Base-by-base conservation (phyloP, 2,888 invertebrate genomes). In the Aethes cnicana region DNA sequence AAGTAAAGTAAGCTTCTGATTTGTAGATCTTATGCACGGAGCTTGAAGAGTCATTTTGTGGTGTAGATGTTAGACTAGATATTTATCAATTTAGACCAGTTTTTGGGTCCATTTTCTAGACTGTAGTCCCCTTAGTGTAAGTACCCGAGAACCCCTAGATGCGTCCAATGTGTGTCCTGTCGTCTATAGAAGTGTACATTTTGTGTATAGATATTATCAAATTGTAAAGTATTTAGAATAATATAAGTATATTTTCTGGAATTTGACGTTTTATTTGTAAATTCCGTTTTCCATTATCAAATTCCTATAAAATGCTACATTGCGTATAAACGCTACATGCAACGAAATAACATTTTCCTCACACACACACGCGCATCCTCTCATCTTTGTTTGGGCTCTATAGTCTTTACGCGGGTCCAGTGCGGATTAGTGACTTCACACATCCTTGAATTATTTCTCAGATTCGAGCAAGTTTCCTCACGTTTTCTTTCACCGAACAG, bases 161-260 rank as follows among this genome's bases (percentile, higher is more conserved):
- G 53, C 48, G 55, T 55, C 52, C 50, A 44, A 37, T 12, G 20
- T 47, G 20, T 30, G 28, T 37, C 21, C 25, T 25, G 23, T 47
- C 30, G 16, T 14, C 5, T 30, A 17, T 37, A 20, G 32, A 49
- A 23, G 16, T 41, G 25, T 30, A 39, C 23, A 36, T 30, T 33
- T 43, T 26, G 52, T 46, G 30, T 46, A 39, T 50, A 28, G 20
- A 26, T 33, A 52, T 36, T 35, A 35, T 37, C 44, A 52, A 25
- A 32, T 46, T 52, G 46, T 46, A 11, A 39, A 46, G 52, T 46
- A 46, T 47, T 52, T 46, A 52, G 52, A 52, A 52, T 52, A 52
- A 52, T n/a, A 52, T 52, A 44, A 32, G 37, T 46, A 52, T 52
- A 52, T 52, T 52, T 52, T 52, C 52, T 33, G 37, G 39, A 32